phyloP scores from a whole-genome alignment of 1,140 invertebrate genomes.

The Amyelois transitella region DNA sequence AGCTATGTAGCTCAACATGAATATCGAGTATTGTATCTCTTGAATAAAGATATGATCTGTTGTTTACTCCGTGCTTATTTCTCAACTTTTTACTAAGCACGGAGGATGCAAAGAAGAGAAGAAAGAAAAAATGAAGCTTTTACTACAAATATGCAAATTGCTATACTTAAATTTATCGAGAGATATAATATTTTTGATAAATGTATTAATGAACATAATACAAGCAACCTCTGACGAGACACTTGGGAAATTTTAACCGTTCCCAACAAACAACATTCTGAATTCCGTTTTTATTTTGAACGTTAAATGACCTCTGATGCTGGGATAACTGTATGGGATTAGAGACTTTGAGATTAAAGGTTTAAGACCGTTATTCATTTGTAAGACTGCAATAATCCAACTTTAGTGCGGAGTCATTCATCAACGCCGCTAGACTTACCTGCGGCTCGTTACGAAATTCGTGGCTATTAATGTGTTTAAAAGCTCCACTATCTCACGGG shows the following conservation, averaged over 20 bases:
- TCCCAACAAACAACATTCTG: slow-evolving; percentile 13
- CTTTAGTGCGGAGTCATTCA: slow-evolving; percentile 12
- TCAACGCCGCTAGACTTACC: slow-evolving; percentile 12
- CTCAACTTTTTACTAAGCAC: too few species aligned
- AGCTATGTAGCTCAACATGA: too few species aligned
- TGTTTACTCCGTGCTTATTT: too few species aligned
- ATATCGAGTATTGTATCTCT: too few species aligned
- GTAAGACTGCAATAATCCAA: slow-evolving; percentile 4
- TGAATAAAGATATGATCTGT: too few species aligned
- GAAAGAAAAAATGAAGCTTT: too few species aligned
- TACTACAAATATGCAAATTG: too few species aligned
- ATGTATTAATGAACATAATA: slow-evolving; percentile 18
- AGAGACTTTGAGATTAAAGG: background rate
- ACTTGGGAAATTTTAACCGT: slow-evolving; percentile 22
- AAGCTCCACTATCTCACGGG: background rate
- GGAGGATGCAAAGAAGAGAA: too few species aligned
- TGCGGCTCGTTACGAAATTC: slow-evolving; percentile 11
- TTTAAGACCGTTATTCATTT: background rate
- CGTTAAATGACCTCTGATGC: background rate
- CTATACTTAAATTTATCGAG: too few species aligned
- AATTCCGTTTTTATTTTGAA: slow-evolving; percentile 7
- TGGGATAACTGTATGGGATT: background rate
- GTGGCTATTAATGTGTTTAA: slow-evolving; percentile 8
- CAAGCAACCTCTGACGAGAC: slow-evolving; percentile 14
- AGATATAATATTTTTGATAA: background rate